Percentiles rank a stretch among this genome's conserved stretches.
Conservation (phyloP, 2,888 invertebrate species). For the Icerya purchasi region DNA sequence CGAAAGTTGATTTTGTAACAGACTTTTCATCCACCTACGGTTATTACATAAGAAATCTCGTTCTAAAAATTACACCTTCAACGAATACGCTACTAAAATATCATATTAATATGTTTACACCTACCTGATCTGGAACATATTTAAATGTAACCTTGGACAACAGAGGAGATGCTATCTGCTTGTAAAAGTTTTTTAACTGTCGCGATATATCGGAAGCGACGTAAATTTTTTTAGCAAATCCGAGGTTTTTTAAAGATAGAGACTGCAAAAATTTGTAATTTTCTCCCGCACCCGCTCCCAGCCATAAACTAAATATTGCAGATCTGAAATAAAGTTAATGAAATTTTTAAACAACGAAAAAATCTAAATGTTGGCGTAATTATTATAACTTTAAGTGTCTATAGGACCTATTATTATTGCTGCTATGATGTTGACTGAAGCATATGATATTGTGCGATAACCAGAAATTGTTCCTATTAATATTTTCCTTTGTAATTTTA, state of each 20-base stretch:
- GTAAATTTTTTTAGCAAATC: slow-evolving; percentile 46
- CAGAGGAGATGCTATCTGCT: slow-evolving; percentile 43
- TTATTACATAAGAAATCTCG: too few relatives aligned
- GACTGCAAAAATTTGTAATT: slow-evolving; percentile 41
- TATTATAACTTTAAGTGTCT: too few relatives aligned
- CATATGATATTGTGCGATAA: too few relatives aligned
- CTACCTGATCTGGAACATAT: slow-evolving; percentile 36
- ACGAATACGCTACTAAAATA: too few relatives aligned
- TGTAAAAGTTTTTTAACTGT: slow-evolving; percentile 41
- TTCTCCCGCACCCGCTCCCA: slow-evolving; percentile 36
- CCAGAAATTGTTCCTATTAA: too few relatives aligned
- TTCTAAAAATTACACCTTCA: too few relatives aligned
- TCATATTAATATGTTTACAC: too few relatives aligned
- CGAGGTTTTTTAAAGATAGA: slow-evolving; percentile 39
- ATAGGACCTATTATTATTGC: too few relatives aligned
- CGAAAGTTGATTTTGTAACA: slow-evolving; percentile 24
- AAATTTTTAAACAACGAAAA: too few relatives aligned
- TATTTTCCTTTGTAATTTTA: too few relatives aligned
- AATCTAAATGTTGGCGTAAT: too few relatives aligned
- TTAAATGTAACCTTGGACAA: slow-evolving; percentile 39
- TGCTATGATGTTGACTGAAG: too few relatives aligned
- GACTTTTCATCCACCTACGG: background rate
- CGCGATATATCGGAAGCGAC: slow-evolving; percentile 42
- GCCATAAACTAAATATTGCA: slow-evolving; percentile 36
- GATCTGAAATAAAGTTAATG: background rate